Evolutionary conservation across 2,113 vertebrate species (phyloP).

Genomic region (Centropus unirufus): DNA sequence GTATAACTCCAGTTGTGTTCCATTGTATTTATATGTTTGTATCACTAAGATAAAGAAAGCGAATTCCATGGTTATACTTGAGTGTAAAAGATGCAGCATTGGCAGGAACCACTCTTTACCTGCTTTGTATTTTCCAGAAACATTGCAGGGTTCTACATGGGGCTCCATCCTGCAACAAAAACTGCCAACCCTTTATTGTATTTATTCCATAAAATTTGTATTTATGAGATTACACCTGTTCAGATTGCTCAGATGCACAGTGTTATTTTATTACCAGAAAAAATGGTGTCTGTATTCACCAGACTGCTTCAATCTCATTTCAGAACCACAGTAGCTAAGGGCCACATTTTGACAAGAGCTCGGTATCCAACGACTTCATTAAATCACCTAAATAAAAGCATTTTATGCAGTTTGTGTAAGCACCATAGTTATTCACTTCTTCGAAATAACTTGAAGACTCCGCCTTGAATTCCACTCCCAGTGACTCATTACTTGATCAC

Average conservation of each 20-base stretch:
- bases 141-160: background rate
- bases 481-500: background rate
- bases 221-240: background rate
- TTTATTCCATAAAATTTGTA: background rate
- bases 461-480: background rate
- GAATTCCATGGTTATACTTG: background rate
- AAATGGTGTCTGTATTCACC: background rate
- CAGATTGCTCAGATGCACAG: background rate
- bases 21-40: background rate
- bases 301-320: fast-evolving
- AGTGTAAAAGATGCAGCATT: background rate
- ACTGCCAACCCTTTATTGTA: background rate
- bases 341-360: background rate
- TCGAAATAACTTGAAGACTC: background rate
- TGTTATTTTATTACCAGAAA: background rate
- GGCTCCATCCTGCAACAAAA: background rate
- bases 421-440: background rate
- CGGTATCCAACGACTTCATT: background rate
- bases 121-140: background rate
- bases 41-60: background rate
- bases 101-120: background rate
- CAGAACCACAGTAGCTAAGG: background rate
- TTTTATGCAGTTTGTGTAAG: background rate
- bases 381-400: background rate
- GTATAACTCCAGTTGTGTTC: background rate